These are phyloP conservation scores for Calypte anna DNA, from an alignment of 2,113 vertebrate species.

Conservation along the genomic window DNA sequence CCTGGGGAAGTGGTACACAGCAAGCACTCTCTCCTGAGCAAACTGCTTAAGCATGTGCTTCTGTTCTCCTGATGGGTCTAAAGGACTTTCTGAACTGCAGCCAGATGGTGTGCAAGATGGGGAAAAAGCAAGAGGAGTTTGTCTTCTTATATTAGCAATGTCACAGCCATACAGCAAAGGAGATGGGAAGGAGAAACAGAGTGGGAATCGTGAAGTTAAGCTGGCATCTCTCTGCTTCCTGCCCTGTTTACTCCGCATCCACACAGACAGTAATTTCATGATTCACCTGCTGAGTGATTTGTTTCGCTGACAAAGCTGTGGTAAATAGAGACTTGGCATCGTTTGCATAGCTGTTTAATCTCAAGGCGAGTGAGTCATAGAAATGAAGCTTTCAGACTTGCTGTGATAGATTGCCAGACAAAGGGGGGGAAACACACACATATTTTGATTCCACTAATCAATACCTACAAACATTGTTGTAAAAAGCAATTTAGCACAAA, in stretches of 20 bases:
- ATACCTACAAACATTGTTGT: neutral
- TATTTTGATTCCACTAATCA: neutral
- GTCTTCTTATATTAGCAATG: rapidly evolving
- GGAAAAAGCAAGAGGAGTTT: neutral
- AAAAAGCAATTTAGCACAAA: neutral
- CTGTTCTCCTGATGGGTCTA: neutral
- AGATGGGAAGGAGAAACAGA: neutral
- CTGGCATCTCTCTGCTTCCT: neutral
- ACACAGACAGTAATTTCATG: neutral
- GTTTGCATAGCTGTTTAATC: slow-evolving; percentile 1
- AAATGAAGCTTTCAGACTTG: neutral
- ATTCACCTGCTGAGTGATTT: slow-evolving; percentile 59
- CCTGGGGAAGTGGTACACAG: neutral
- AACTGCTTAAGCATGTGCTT: neutral
- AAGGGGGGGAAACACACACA: neutral
- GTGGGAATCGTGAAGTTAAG: neutral
- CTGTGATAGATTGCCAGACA: slow-evolving; percentile 5
- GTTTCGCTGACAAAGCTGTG: slow-evolving; percentile 32
- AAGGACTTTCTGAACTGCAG: neutral
- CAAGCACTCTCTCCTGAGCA: neutral
- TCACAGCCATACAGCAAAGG: neutral
- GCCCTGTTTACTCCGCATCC: neutral
- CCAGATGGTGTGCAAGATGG: neutral
- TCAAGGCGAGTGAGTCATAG: neutral
- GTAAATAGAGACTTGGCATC: slow-evolving; percentile 37